Base-by-base conservation (phyloP, 1,140 invertebrate species). In the Coelopa frigida region DNA sequence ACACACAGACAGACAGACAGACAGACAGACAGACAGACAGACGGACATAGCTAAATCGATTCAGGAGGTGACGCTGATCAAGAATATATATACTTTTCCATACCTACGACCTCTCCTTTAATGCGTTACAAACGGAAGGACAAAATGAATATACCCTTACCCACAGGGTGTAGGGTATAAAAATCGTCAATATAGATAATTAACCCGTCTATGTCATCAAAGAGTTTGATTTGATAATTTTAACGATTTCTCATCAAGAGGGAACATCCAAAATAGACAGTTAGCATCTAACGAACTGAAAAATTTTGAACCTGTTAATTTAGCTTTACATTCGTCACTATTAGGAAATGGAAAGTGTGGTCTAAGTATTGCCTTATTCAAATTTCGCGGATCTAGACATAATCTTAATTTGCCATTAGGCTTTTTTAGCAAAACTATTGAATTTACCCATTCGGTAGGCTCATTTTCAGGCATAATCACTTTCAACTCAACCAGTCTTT, bases 371-470 rank as follows among this genome's bases (percentile, higher is more conserved):
- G 49, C 51, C 50, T 61, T 59, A 58, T 76, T 76, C 49, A 76
- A 55, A 44, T 70, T 57, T 48, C 54, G 57, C 6, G 72, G 72
- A 53, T 76, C 71, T 20, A 76, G 44, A 48, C 70, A 75, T 38
- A 73, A 36, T 36, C 70, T 41, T 17, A 73, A 27, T 21, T 59
- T 51, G n/a, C 58, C 61, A 51, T 65, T 60, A 33, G 48, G 43
- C 56, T 72, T 71, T 35, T 53, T 46, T 12, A 70, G 61, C 8
- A 70, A 47, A 24, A 73, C 68, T 21, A 72, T 55, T 11, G 55
- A 55, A 58, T 61, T 62, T 3, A 72, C 70, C 68, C 67, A 75
- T 32, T 70, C 64, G 11, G 71, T 73, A 11, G 69, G 65, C 48
- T 59, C 51, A 10, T 38, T 46, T 11, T 59, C 53, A 49, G 48